These are phyloP conservation scores for Phyllotis vaccarum DNA, from an alignment of 2,797 vertebrate species.

Conservation along the genomic window DNA sequence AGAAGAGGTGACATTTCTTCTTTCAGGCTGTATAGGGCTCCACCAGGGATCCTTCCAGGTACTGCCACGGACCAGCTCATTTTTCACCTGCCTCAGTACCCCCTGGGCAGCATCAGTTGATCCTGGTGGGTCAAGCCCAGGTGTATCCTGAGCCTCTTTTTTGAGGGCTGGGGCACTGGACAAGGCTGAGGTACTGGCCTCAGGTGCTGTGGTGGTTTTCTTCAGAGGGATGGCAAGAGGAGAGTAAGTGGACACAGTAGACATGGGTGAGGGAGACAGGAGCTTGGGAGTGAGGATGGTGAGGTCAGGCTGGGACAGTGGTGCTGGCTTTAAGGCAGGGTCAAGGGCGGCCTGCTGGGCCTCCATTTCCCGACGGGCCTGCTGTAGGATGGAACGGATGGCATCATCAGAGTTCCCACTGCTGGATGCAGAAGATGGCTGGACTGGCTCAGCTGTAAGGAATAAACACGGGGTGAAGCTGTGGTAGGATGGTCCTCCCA, in stretches of 20 bases:
- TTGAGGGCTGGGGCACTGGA: conserved; percentile 89
- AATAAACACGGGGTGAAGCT: conserved; percentile 69
- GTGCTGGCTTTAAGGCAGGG: conserved; percentile 94
- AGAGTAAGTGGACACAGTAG: conserved; percentile 92
- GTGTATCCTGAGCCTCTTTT: conserved; percentile 91
- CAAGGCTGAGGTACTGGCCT: conserved; percentile 90
- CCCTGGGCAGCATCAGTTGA: conserved; percentile 88
- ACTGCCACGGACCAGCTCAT: conserved; percentile 90
- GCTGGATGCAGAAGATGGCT: conserved; percentile 91
- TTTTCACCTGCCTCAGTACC: conserved; percentile 90
- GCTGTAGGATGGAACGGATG: conserved; percentile 97
- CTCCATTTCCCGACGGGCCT: conserved; percentile 98
- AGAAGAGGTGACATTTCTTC: conserved; percentile 87
- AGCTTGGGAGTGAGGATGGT: conserved; percentile 91
- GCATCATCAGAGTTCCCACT: conserved; percentile 94
- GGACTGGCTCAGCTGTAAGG: conserved; percentile 92
- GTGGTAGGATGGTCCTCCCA: fast-evolving
- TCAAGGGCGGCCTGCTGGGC: conserved; percentile 96
- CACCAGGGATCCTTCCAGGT: conserved; percentile 98
- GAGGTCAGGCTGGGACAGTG: conserved; percentile 91
- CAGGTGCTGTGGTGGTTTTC: conserved; percentile 92
- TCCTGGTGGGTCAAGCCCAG: conserved; percentile 90
- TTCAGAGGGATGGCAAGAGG: conserved; percentile 95
- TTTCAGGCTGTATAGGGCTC: conserved; percentile 93
- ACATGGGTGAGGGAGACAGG: conserved; percentile 88